Evolutionary conservation across 1,140 invertebrate species (phyloP).

Genomic region (Phthorimaea operculella): DNA sequence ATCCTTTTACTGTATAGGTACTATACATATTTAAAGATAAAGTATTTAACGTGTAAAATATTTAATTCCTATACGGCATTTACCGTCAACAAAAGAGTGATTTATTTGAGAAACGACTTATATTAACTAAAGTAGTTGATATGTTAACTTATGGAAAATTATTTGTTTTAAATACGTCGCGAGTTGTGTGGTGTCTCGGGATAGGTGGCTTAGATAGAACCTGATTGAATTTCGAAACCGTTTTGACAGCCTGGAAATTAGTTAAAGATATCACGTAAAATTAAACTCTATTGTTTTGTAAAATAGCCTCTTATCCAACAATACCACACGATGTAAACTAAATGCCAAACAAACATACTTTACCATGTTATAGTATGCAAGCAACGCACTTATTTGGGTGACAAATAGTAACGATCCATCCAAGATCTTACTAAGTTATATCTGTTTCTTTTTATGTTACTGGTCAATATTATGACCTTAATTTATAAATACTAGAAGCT

Average conservation of each 20-base stretch:
- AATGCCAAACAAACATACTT: conserved; percentile 44
- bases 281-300: too few species aligned
- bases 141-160: conserved; percentile 46
- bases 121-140: conserved; percentile 53
- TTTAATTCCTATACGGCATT: conserved; percentile 65
- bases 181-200: too few species aligned
- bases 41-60: conserved; percentile 54
- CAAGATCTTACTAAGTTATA: too few species aligned
- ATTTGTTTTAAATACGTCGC: too few species aligned
- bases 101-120: conserved; percentile 49
- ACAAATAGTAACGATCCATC: background rate
- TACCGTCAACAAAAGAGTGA: conserved; percentile 62
- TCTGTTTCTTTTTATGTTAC: background rate
- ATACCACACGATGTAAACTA: conserved; percentile 19
- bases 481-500: too few species aligned
- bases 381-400: background rate
- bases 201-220: too few species aligned
- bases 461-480: background rate
- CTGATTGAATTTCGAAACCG: too few species aligned
- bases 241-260: too few species aligned
- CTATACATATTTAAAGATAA: conserved; percentile 31
- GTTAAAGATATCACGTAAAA: too few species aligned
- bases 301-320: too few species aligned
- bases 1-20: conserved; percentile 26
- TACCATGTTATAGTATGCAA: background rate